A percentile compares a stretch with the other conserved stretches of the same genome.
phyloP scores from a whole-genome alignment of 2,113 vertebrate species.

The Psammodynastes pulverulentus region DNA sequence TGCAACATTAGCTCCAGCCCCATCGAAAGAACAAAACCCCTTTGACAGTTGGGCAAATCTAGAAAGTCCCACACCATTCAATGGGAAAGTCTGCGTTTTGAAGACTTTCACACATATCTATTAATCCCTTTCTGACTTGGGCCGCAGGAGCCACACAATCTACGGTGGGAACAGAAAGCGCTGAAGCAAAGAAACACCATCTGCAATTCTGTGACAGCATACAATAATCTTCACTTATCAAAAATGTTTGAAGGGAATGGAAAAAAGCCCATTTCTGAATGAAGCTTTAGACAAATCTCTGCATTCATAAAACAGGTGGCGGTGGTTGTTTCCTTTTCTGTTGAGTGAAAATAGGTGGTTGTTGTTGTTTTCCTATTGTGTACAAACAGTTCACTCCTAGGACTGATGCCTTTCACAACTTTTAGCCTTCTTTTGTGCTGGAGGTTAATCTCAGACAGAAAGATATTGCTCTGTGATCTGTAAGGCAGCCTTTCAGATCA shows the following conservation, averaged over 20 bases:
- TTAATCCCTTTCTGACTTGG: conserved; percentile 14
- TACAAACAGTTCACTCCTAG: fast-evolving
- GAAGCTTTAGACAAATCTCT: conserved; percentile 8
- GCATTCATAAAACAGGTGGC: conserved; percentile 8
- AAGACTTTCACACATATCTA: neutral
- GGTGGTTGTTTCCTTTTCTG: neutral
- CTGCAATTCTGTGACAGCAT: neutral
- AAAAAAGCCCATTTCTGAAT: conserved; percentile 12
- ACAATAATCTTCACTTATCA: conserved; percentile 6
- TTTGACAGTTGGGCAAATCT: neutral
- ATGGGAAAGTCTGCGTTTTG: neutral
- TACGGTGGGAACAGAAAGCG: conserved; percentile 1
- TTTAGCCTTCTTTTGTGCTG: conserved; percentile 2
- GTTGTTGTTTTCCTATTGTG: neutral
- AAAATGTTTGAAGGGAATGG: neutral
- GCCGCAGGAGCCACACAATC: neutral
- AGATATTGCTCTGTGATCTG: neutral
- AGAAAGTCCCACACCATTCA: neutral
- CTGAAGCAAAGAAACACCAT: neutral
- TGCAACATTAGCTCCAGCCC: neutral
- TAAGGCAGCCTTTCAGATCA: neutral
- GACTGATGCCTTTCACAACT: neutral
- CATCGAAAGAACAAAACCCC: neutral
- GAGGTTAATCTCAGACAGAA: neutral
- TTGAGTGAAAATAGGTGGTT: neutral